Base-by-base conservation (phyloP, 2,888 invertebrate genomes). In the Drepanosiphum platanoidis region DNA sequence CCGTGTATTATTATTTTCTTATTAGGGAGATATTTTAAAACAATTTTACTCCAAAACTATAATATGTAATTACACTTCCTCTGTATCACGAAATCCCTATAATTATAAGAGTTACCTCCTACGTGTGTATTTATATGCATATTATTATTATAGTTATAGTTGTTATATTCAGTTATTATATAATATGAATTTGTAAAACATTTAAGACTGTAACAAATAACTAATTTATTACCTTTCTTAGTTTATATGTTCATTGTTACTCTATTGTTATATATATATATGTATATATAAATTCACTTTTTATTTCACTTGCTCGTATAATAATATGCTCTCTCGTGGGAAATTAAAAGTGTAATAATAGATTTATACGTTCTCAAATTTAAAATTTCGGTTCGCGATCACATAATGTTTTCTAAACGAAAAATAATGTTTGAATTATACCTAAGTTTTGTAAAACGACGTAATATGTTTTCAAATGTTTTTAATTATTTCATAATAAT, bases 31-130 rank as follows among this genome's bases (percentile, higher is more conserved):
- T 15, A 15, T 36, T 61, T 75, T 36, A 13, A 18, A 34, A 36
- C 58, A 46, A 75, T 58, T 75, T 75, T 22, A 75, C 58, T 27
- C 36, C 13, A n/a, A 58, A 34, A 75, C 75, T 75, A 58, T 58
- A 75, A 75, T 75, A n/a, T n/a, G n/a, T n/a, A n/a, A n/a, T n/a
- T n/a, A n/a, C 58, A 75, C 27, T 75, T 75, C 75, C 58, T 36
- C 36, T 52, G 0, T 32, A 27, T 58, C 34, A 13, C n/a, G 36
- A 18, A 36, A 75, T 75, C 34, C 58, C 58, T 75, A 75, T 75
- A 58, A 75, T 75, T 75, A 75, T 75, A 27, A 34, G 8, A 27
- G 27, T 75, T 75, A 64, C 64, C 27, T 64, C 3, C 18, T 42
- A 42, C n/a, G n/a, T n/a, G n/a, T n/a, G n/a, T n/a, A n/a, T n/a